phyloP scores from a whole-genome alignment of 92 coral and sea anemone species.

The Parazoanthus darwini region DNA sequence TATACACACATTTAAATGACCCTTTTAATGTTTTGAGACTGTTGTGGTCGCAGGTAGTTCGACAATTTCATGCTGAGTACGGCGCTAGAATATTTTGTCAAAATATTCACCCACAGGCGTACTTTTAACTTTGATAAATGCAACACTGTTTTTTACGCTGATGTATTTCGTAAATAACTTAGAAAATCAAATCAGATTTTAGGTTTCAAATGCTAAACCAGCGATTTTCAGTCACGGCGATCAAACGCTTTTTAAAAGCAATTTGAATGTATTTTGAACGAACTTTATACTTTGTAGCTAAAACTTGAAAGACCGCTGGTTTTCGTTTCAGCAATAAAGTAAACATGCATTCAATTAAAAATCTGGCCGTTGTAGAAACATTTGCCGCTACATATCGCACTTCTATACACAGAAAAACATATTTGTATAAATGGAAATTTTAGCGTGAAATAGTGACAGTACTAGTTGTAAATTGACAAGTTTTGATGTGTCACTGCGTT shows the following conservation, averaged over 20 bases:
- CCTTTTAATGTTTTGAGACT: neutral
- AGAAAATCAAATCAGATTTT: neutral
- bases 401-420: neutral
- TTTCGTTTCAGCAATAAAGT: conserved; percentile 17
- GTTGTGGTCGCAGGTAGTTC: neutral
- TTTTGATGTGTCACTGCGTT: neutral
- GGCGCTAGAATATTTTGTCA: neutral
- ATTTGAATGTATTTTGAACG: neutral
- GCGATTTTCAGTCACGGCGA: neutral
- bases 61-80: conserved; percentile 5
- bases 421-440: neutral
- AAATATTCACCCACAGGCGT: neutral
- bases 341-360: conserved; percentile 36
- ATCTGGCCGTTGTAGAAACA: conserved; percentile 25
- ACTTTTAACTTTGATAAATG: neutral
- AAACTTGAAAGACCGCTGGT: conserved; percentile 12
- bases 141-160: neutral
- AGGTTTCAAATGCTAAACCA: neutral
- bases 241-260: neutral
- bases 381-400: conserved; percentile 2
- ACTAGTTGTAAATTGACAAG: conserved; percentile 4
- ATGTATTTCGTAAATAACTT: conserved; percentile 3
- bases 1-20: neutral
- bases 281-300: conserved; percentile 19
- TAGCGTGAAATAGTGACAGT: neutral